phyloP scores from a whole-genome alignment of 2,113 vertebrate genomes.

The Aix galericulata region DNA sequence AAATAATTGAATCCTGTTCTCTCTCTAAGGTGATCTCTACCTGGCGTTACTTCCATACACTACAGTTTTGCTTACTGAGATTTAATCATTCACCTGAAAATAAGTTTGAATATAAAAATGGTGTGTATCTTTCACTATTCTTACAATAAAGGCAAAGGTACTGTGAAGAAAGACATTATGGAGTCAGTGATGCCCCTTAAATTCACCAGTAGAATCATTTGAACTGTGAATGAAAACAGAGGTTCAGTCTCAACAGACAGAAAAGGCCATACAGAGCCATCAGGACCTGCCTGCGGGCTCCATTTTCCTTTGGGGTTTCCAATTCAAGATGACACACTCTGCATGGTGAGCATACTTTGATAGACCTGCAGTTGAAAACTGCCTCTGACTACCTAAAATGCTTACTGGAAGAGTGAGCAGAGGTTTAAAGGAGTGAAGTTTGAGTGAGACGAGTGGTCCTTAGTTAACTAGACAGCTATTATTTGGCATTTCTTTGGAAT shows the following conservation, averaged over 20 bases:
- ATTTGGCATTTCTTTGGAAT: neutral
- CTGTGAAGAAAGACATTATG: neutral
- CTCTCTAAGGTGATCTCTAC: neutral
- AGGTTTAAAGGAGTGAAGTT: neutral
- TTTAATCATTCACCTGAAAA: neutral
- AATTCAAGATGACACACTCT: neutral
- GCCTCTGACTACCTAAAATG: neutral
- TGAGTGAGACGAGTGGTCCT: fast-evolving
- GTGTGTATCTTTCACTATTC: neutral
- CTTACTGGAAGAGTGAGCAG: neutral
- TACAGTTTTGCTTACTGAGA: neutral
- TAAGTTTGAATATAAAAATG: neutral
- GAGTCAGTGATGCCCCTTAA: neutral
- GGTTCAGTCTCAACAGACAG: neutral
- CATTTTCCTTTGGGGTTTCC: neutral
- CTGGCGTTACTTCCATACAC: neutral
- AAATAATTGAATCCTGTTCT: neutral
- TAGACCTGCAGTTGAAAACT: neutral
- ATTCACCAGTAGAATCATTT: neutral
- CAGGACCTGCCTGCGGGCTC: neutral
- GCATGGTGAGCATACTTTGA: neutral
- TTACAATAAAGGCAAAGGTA: neutral
- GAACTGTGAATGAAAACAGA: neutral
- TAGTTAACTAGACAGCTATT: neutral
- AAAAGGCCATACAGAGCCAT: neutral